A percentile compares a stretch with the other conserved stretches of the same genome.
Evolutionary conservation across 2,888 invertebrate species (phyloP).

Genomic region (Poecilus cupreus): DNA sequence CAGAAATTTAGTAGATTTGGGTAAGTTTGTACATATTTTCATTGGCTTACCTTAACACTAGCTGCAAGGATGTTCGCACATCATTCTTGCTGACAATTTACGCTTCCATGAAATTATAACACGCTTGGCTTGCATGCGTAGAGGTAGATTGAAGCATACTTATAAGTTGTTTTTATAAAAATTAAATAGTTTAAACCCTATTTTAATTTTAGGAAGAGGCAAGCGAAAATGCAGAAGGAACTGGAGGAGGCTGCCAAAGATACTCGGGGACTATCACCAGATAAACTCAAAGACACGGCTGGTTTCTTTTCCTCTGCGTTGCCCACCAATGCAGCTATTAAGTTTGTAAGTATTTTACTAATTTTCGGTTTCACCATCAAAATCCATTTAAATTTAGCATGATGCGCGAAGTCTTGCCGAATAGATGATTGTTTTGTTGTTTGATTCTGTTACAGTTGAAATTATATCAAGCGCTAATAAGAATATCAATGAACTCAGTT

Average conservation of each 20-base stretch:
- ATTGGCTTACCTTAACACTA: conserved; percentile 44
- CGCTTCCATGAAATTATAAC: conserved; percentile 2
- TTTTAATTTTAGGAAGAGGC: conserved; percentile 83
- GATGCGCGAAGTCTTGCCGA: no score
- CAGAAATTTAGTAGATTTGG: conserved; percentile 83
- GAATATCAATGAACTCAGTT: no score
- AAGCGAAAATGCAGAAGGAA: conserved; percentile 91
- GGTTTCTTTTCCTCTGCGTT: conserved; percentile 71
- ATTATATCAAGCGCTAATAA: no score
- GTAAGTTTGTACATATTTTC: conserved; percentile 77
- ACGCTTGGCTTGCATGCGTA: conserved; percentile 34
- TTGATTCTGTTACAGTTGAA: no score
- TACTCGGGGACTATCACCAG: conserved; percentile 75
- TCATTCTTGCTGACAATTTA: not conserved
- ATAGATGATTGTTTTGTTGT: no score
- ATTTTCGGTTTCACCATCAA: conserved; percentile 20
- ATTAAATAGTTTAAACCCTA: not conserved
- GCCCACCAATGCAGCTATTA: conserved; percentile 81
- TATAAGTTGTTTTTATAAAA: not conserved
- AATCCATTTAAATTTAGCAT: not conserved
- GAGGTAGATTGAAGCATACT: conserved; percentile 17
- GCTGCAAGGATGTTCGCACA: conserved; percentile 40
- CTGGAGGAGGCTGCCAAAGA: conserved; percentile 94
- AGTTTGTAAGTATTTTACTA: conserved; percentile 81
- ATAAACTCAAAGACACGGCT: conserved; percentile 72